Evolutionary conservation across 2,888 invertebrate genomes (phyloP).

Genomic region (Noctua janthina): DNA sequence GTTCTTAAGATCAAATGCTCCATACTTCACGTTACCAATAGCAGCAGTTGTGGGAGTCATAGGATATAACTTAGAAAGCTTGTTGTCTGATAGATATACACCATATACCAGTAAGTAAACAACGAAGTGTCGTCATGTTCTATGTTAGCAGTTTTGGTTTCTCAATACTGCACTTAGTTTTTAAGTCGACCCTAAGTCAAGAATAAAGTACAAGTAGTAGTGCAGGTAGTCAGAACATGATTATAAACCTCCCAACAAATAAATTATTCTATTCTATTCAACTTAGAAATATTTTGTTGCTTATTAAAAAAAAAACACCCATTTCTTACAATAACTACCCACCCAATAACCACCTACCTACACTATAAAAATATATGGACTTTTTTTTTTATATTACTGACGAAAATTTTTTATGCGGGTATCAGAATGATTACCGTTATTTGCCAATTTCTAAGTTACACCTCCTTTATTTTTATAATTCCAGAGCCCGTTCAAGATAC

Average conservation of each 20-base stretch:
- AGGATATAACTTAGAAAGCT: constrained; percentile 96
- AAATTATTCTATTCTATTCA: no score
- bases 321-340: no score
- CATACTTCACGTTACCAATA: constrained; percentile 95
- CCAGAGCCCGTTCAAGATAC: constrained; percentile 93
- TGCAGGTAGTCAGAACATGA: no score
- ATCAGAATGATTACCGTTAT: not conserved
- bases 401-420: no score
- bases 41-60: constrained; percentile 95
- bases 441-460: not conserved
- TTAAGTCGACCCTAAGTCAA: no score
- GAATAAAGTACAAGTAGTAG: no score
- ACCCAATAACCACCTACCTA: no score
- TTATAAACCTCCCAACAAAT: no score
- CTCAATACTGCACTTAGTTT: not conserved
- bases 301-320: no score
- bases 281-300: no score
- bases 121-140: not conserved
- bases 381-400: no score
- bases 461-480: constrained; percentile 65
- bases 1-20: constrained; percentile 93
- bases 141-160: not conserved
- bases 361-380: no score
- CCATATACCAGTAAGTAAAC: constrained; percentile 92
- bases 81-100: constrained; percentile 93